A percentile compares a stretch with the other conserved stretches of the same genome.
phyloP scores from a whole-genome alignment of 2,797 vertebrate genomes.

The Chelon auratus region DNA sequence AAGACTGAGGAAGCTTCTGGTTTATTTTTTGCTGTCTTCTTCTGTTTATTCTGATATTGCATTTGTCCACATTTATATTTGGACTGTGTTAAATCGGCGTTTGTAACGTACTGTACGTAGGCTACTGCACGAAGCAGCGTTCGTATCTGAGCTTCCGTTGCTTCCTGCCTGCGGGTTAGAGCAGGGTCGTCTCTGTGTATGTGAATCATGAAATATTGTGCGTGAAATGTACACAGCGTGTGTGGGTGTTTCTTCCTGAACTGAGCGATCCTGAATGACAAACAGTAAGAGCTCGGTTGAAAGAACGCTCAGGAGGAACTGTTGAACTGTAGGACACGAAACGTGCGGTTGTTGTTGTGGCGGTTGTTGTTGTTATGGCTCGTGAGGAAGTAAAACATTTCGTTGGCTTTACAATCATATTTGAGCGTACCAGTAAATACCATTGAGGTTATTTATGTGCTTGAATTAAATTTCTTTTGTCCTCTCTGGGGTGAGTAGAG shows the following conservation, averaged over 20 bases:
- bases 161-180: slow-evolving; percentile 38
- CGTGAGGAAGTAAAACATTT: slow-evolving; percentile 3
- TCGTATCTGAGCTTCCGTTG: slow-evolving; percentile 19
- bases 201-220: slow-evolving; percentile 36
- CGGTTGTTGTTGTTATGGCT: not conserved
- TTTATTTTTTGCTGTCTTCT: slow-evolving; percentile 1
- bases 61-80: slow-evolving; percentile 43
- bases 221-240: slow-evolving; percentile 28
- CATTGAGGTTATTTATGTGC: not conserved
- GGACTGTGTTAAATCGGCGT: slow-evolving; percentile 19
- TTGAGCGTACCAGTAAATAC: not conserved
- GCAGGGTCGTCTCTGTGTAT: slow-evolving; percentile 10
- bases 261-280: slow-evolving; percentile 4
- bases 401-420: not conserved
- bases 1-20: not conserved
- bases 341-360: not conserved
- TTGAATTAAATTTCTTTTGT: not conserved
- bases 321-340: slow-evolving; percentile 1
- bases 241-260: slow-evolving; percentile 16
- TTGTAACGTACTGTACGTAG: not conserved
- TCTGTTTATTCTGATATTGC: slow-evolving; percentile 17
- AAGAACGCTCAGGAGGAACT: slow-evolving; percentile 9
- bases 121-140: not conserved
- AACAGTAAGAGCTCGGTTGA: slow-evolving; percentile 8
- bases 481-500: not conserved